These are phyloP conservation scores for Atlantisia rogersi DNA, from an alignment of 2,113 vertebrate species.

Conservation along the genomic window DNA sequence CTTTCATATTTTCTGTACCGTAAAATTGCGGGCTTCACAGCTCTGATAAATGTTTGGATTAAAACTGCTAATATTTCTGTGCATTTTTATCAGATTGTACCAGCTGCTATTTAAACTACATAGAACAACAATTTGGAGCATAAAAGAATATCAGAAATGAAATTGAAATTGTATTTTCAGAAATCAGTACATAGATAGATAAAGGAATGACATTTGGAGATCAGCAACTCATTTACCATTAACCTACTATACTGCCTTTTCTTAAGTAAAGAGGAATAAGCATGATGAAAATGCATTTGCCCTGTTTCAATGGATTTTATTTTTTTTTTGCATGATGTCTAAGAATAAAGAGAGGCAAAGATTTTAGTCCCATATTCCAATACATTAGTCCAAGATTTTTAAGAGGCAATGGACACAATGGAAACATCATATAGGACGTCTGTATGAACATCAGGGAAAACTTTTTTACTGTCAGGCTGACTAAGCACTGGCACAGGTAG, in stretches of 20 bases:
- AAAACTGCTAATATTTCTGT: constrained; percentile 12
- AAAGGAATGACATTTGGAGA: not conserved
- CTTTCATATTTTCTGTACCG: not conserved
- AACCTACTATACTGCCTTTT: not conserved
- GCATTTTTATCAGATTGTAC: constrained; percentile 20
- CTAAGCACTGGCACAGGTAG: not conserved
- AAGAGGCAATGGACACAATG: not conserved
- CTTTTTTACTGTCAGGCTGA: not conserved
- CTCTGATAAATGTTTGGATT: constrained; percentile 22
- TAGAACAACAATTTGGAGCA: not conserved
- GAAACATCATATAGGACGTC: not conserved
- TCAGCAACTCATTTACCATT: not conserved
- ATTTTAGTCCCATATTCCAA: not conserved
- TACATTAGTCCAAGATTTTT: not conserved
- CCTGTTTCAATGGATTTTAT: not conserved
- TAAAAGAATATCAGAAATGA: not conserved
- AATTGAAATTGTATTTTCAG: not conserved
- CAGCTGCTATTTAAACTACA: not conserved
- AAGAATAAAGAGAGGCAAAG: not conserved
- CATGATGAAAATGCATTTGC: not conserved
- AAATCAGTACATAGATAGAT: not conserved
- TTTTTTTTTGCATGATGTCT: not conserved
- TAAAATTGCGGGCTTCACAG: constrained; percentile 2
- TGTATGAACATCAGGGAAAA: not conserved
- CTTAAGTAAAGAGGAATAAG: not conserved